These are phyloP conservation scores for Aplysina aerophoba DNA, from an alignment of 37 sponge, comb jelly and placozoan species.

Conservation along the genomic window DNA sequence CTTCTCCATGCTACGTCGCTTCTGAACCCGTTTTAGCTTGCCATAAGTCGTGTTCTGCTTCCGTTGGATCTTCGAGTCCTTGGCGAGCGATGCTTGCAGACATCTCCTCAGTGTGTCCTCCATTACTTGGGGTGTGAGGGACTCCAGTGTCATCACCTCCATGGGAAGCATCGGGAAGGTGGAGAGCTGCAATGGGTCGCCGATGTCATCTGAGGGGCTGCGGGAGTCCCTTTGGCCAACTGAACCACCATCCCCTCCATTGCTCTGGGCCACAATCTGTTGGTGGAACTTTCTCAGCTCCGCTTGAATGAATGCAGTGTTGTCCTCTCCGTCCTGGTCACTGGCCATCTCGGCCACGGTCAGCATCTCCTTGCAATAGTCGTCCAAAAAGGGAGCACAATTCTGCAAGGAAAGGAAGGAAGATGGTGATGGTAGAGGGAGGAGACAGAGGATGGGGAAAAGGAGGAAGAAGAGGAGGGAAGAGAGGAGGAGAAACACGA, in stretches of 20 bases:
- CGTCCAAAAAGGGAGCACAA: no score
- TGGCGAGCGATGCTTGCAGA: not conserved
- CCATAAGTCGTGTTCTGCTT: not conserved
- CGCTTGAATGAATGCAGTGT: not conserved
- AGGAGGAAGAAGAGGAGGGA: no score
- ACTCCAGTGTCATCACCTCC: not conserved
- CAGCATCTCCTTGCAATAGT: no score
- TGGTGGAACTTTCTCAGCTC: no score
- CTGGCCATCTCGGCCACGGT: no score
- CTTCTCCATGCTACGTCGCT: no score
- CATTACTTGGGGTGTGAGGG: not conserved
- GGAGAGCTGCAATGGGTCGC: not conserved
- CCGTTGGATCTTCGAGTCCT: not conserved
- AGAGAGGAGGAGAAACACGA: no score
- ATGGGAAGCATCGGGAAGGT: not conserved
- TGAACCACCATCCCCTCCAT: not conserved
- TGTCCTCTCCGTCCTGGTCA: not conserved
- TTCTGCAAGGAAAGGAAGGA: no score
- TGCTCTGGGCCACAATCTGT: not conserved
- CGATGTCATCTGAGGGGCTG: not conserved
- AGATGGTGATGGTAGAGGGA: no score
- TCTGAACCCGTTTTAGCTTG: not conserved
- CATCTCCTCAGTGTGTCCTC: not conserved
- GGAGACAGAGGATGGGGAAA: no score
- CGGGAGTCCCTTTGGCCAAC: not conserved